Conservation (phyloP, 2,113 vertebrate species). For the Xenopus laevis region DNA sequence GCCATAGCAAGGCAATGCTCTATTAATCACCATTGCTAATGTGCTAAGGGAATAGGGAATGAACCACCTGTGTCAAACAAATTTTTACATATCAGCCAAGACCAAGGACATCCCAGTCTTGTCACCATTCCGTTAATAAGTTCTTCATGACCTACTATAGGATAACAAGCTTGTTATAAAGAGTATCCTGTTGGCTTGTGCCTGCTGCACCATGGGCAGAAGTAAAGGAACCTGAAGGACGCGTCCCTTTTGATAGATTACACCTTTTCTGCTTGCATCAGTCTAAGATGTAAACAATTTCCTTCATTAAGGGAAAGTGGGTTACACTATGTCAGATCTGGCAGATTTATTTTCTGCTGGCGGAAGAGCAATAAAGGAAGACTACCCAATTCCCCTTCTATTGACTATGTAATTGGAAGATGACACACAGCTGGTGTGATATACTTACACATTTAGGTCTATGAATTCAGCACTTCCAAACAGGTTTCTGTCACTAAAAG, state of each 20-base stretch:
- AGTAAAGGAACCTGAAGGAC: not conserved
- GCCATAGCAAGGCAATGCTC: no score
- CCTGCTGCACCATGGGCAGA: no score
- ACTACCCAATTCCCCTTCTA: slow-evolving; percentile 1
- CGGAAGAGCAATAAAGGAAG: not conserved
- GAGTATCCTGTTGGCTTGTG: no score
- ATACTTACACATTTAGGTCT: not conserved
- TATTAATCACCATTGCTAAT: no score
- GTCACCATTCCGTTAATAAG: no score
- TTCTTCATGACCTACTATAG: no score
- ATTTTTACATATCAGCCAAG: no score
- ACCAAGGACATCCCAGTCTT: no score
- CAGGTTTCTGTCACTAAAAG: not conserved
- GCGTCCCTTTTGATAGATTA: not conserved
- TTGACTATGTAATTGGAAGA: slow-evolving; percentile 4
- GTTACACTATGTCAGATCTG: not conserved
- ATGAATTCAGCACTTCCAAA: not conserved
- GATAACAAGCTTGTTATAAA: no score
- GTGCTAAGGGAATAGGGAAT: no score
- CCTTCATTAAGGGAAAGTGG: not conserved
- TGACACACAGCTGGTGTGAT: not conserved
- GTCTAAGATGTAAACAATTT: not conserved
- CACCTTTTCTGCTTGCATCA: not conserved
- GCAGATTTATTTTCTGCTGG: not conserved
- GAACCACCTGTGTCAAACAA: no score